Percentiles rank a stretch among this genome's conserved stretches.
Conservation (phyloP, 2,113 vertebrate genomes). For the Laticauda laticaudata region DNA sequence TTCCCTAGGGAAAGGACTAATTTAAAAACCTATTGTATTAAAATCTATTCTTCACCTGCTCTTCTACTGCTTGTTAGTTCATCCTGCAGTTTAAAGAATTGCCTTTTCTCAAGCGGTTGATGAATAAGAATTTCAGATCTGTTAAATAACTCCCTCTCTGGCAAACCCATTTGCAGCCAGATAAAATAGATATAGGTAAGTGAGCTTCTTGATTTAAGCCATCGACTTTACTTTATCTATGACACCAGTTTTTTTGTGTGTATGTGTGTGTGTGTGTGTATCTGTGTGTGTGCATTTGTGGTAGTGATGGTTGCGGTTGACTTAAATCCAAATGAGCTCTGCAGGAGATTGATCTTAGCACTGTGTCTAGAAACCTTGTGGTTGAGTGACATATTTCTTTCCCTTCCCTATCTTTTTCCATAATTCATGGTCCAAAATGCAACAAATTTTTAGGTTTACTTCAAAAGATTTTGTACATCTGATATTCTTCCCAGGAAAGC, state of each 20-base stretch:
- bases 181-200: background rate
- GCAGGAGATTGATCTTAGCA: slow-evolving; percentile 20
- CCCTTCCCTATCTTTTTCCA: slow-evolving; percentile 43
- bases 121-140: slow-evolving; percentile 37
- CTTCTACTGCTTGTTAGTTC: slow-evolving; percentile 31
- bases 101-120: slow-evolving; percentile 17
- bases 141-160: slow-evolving; percentile 16
- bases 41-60: slow-evolving; percentile 17
- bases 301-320: background rate
- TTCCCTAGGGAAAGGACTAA: background rate
- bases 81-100: slow-evolving; percentile 20
- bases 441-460: slow-evolving; percentile 56
- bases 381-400: slow-evolving; percentile 59
- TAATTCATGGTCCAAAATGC: slow-evolving; percentile 48
- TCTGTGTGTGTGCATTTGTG: background rate
- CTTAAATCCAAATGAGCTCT: slow-evolving; percentile 18
- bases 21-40: background rate
- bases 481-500: slow-evolving; percentile 45
- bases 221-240: slow-evolving; percentile 25
- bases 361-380: slow-evolving; percentile 43
- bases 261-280: too few species aligned
- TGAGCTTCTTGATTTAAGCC: slow-evolving; percentile 3
- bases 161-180: slow-evolving; percentile 22
- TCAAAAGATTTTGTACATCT: slow-evolving; percentile 52
- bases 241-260: background rate